Base-by-base conservation (phyloP, 2,888 invertebrate genomes). In the Hydrotaea diabolus region DNA sequence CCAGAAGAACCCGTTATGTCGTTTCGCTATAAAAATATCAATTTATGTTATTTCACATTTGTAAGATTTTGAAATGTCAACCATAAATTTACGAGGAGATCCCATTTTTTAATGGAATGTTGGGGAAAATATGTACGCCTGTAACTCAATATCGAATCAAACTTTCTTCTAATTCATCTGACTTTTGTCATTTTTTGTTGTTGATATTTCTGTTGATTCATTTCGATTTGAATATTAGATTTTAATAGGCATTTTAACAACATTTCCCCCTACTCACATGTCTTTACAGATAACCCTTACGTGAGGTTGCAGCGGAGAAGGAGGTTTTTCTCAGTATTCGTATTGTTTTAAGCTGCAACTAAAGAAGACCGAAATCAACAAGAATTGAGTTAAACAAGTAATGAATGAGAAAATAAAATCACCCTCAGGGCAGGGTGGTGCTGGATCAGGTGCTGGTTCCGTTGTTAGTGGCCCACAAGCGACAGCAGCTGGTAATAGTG, bases 401-500 rank as follows among this genome's bases (percentile, higher is more conserved):
- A 90, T 91, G 91, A 91, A 91, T 90, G 91, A 91, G 80, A 91
- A 92, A 91, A 92, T 91, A 86, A 92, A 92, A 88, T 91, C 91
- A 88, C 92, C 91, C 87, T 91, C 91, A 82, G 90, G 90, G 81
- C 91, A 91, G 90, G 89, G 90, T 88, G 88, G 88, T 82, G 87
- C 87, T 78, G 87, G 85, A 80, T 85, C 86, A 36, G 83, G 81
- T 26, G 82, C 86, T 31, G 81, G 85, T 57, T 75, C 82, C 74
- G 86, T 77, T 31, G 80, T 86, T 64, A 78, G 82, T 85, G 75
- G 81, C 74, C 85, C 86, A 77, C 86, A 80, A 2, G 81, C 77
- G 46, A 59, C 77, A 75, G 57, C 71, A 73, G 23, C 77, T 17
- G 82, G 83, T 1, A 81, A 57, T 71, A 80, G 73, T 62, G 71